Evolutionary conservation across 2,888 invertebrate species (phyloP).

Genomic region (Allygus modestus): DNA sequence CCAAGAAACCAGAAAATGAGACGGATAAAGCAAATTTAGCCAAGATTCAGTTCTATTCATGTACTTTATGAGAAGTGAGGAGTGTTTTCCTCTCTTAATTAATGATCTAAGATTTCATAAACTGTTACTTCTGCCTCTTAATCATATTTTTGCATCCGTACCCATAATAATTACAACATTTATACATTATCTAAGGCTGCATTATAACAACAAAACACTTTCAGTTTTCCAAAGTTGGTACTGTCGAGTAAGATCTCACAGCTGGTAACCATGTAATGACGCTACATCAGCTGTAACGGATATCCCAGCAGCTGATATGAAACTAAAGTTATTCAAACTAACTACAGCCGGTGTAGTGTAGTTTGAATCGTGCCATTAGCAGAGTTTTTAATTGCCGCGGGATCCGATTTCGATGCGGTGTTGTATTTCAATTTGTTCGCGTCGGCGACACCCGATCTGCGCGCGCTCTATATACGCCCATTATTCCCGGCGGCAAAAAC

Average conservation of each 20-base stretch:
- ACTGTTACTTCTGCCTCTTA: too few relatives aligned
- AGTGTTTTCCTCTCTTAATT: not conserved
- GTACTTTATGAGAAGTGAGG: not conserved
- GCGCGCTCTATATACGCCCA: constrained; percentile 49
- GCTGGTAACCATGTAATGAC: not conserved
- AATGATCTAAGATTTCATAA: too few relatives aligned
- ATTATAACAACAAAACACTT: not conserved
- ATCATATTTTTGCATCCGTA: too few relatives aligned
- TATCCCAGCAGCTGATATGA: constrained; percentile 18
- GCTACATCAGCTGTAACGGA: constrained; percentile 18
- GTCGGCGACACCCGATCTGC: constrained; percentile 40
- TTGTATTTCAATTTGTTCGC: constrained; percentile 57
- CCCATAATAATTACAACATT: too few relatives aligned
- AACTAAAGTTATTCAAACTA: constrained; percentile 52
- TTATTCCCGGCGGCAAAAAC: constrained; percentile 52
- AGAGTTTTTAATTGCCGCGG: constrained; percentile 50
- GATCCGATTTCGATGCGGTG: constrained; percentile 53
- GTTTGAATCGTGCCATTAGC: constrained; percentile 54
- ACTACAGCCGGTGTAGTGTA: constrained; percentile 34
- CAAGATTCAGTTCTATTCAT: constrained; percentile 7
- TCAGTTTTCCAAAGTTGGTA: not conserved
- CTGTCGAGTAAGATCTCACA: not conserved
- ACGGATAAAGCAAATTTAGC: not conserved
- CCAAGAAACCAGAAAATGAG: not conserved
- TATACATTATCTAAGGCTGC: too few relatives aligned